Percentiles rank a stretch among this genome's conserved stretches.
These are phyloP conservation scores for Sarcophaga subvicina DNA, from an alignment of 2,888 invertebrate genomes.

Conservation along the genomic window DNA sequence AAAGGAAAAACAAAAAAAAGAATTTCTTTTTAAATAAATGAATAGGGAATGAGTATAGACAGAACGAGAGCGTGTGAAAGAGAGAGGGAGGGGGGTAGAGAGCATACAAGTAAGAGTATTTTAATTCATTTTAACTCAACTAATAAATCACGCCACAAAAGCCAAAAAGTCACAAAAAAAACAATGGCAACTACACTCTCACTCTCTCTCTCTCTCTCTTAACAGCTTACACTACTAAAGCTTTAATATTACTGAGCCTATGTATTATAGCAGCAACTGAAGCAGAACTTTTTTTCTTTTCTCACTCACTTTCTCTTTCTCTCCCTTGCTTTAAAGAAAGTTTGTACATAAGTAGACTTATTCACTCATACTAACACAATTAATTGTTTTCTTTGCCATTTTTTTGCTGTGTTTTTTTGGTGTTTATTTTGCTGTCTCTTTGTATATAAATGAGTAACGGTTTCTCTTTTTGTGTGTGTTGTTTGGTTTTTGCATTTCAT, in stretches of 20 bases:
- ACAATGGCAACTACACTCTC: background rate
- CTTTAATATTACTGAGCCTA: too few species aligned
- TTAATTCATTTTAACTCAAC: background rate
- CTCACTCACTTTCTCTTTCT: background rate
- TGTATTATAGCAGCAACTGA: too few species aligned
- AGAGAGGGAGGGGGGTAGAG: too few species aligned
- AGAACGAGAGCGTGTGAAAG: accelerated
- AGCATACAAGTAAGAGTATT: background rate
- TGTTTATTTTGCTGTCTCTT: background rate
- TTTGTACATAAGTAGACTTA: background rate
- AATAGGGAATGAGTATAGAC: too few species aligned
- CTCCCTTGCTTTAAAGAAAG: background rate
- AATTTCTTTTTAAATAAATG: too few species aligned
- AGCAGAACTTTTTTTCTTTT: background rate
- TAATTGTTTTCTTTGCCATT: conserved; percentile 6
- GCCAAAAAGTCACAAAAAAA: background rate
- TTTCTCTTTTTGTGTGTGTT: background rate
- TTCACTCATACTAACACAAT: conserved; percentile 25
- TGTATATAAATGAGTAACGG: background rate
- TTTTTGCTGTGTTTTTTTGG: background rate
- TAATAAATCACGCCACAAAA: conserved; percentile 58
- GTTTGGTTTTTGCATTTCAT: background rate
- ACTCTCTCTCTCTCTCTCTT: background rate
- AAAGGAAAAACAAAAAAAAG: background rate
- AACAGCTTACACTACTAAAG: too few species aligned